These are phyloP conservation scores for Ophioninae sp. DNA, from an alignment of 2,888 invertebrate genomes.

Conservation along the genomic window DNA sequence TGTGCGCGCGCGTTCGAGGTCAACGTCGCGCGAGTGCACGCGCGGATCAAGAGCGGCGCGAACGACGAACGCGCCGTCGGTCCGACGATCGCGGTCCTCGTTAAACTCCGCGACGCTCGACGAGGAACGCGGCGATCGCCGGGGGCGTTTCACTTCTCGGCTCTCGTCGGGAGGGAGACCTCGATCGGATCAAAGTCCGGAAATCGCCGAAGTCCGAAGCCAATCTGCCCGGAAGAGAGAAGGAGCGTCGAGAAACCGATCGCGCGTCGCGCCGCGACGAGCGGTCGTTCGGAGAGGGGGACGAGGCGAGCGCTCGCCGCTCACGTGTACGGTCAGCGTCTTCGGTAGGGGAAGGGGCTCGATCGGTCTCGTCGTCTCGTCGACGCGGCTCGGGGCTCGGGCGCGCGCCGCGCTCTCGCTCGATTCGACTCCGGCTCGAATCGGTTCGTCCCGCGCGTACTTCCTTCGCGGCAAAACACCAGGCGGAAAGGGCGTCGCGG, in stretches of 20 bases:
- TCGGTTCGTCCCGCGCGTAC: conserved; percentile 27
- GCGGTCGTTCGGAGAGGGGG: background rate
- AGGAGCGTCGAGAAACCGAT: background rate
- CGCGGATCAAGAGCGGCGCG: too few species aligned
- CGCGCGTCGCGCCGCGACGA: too few species aligned
- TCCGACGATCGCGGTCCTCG: conserved; percentile 37
- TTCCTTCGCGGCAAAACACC: conserved; percentile 46
- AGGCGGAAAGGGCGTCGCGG: conserved; percentile 30
- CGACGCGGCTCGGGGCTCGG: conserved; percentile 11
- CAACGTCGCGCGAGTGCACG: background rate
- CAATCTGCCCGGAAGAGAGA: conserved; percentile 34
- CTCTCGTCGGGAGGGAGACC: conserved; percentile 35
- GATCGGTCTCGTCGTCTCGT: conserved; percentile 6
- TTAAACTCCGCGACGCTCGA: conserved; percentile 7
- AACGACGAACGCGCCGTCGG: background rate
- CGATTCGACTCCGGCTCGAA: conserved; percentile 24
- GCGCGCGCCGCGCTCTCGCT: conserved; percentile 39
- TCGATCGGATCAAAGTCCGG: conserved; percentile 52
- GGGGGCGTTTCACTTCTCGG: conserved; percentile 12
- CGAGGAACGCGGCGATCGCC: too few species aligned
- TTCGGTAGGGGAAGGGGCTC: conserved; percentile 49
- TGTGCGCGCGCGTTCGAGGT: background rate
- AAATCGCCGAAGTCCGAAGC: conserved; percentile 52
- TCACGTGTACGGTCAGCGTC: conserved; percentile 60
- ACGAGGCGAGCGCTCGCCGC: background rate